Base-by-base conservation (phyloP, 2,888 invertebrate genomes). In the Notodonta ziczac region DNA sequence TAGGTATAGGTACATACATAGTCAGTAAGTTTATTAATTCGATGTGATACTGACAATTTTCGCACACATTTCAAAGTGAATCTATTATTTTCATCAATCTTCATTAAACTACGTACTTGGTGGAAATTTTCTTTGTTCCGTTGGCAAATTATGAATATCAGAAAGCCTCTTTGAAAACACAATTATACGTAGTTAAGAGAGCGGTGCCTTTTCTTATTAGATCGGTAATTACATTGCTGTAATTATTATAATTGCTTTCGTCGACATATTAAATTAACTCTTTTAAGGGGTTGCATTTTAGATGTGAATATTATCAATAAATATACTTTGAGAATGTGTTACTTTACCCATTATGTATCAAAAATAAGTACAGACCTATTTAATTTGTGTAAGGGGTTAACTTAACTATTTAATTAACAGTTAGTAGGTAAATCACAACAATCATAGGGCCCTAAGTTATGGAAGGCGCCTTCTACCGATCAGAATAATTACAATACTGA, bases 191-290 rank as follows among this genome's bases (percentile, higher is more conserved):
- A 83, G 82, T 88, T 84, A 86, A 80, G 84, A 88, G 76, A 79
- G 72, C 78, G 77, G 76, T 84, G 82, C 81, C 83, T 86, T 87
- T 86, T 88, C 85, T 87, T 88, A 82, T 84, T 88, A 82, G 84
- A 80, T 78, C 70, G 71, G 82, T 91, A 91, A 92, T 92, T 89
- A 93, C 76, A 81, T 84, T 76, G 86, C 82, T 82, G 86, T 91
- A 90, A 93, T 93, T 93, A 92, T 89, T 77, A 85, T 92, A 93
- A 93, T 93, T 88, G 91, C 86, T 83, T 87, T 87, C 76, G 82
- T 80, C 80, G 86, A 89, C 87, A 89, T 90, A 88, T 86, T 86
- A 84, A 87, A 89, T 88, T 83, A 85, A 82, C 84, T 80, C 75
- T 75, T 84, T 86, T 87, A 86, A 87, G 86, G 87, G 76, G 77